Percentiles rank a stretch among this genome's conserved stretches.
Conservation (phyloP, 1,140 invertebrate species). For the Oedothorax gibbosus region DNA sequence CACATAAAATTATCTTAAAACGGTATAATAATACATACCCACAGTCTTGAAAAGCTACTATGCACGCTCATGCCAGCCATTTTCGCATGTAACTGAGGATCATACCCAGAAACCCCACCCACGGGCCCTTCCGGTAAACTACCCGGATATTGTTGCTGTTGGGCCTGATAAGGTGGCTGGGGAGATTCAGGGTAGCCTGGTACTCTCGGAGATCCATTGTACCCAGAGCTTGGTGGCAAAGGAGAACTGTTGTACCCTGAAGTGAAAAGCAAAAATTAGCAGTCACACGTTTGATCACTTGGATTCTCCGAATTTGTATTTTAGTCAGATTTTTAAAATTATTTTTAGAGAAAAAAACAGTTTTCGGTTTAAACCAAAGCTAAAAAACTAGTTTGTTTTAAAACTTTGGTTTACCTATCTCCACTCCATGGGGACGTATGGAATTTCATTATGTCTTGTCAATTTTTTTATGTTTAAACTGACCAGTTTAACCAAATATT, state of each 20-base stretch:
- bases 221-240: neutral
- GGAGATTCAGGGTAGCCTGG: neutral
- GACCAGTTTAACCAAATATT: no score
- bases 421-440: no score
- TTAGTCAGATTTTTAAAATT: no score
- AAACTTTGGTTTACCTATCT: no score
- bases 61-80: slow-evolving; percentile 62
- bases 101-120: slow-evolving; percentile 50
- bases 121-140: slow-evolving; percentile 40
- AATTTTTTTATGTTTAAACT: no score
- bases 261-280: neutral
- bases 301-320: no score
- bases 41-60: slow-evolving; percentile 60
- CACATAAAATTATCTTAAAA: no score
- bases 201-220: neutral
- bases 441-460: no score
- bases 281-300: neutral
- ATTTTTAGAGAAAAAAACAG: no score
- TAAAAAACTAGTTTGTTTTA: no score
- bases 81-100: slow-evolving; percentile 60
- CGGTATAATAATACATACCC: slow-evolving; percentile 29
- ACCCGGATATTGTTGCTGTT: slow-evolving; percentile 15
- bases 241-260: slow-evolving; percentile 4
- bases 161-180: neutral
- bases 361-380: no score